Base-by-base conservation (phyloP, 1,140 invertebrate genomes). In the Brachionus rubens region DNA sequence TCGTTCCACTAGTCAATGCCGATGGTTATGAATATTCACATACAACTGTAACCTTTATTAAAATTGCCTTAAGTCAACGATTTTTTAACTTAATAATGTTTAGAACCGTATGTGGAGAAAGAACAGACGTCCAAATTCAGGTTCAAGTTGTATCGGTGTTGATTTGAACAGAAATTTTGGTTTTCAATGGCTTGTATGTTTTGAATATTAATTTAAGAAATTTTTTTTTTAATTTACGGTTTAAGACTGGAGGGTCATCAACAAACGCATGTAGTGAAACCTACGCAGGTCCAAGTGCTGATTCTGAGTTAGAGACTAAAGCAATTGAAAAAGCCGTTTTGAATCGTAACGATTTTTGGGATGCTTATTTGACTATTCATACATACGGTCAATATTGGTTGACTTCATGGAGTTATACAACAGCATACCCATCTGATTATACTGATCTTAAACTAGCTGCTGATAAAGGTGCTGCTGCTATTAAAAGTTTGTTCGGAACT, bases 41-140 rank as follows among this genome's bases (percentile, higher is more conserved):
- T 10, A 26, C 46, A 28, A 54, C 47, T 26, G 47, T 75, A 54
- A 19, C 24, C 33, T 72, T 9, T 50, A 48, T 28, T 47, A 41
- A 68, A 28, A 47, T 33, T 48, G 14, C 6, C 28, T 50, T 41
- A 19, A 21, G 3, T 19, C 16, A 26, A 68, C 10, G 0, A 1
- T 62, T 1, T 36, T 24, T 52, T 52, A 7, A 36, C n/a, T 10
- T 30, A 28, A 56, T 1, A 33, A 43, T 12, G 33, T 36, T 56
- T 33, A 76, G 56, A 41, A 26, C 10, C 72, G 78, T 36, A 70
- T 79, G 72, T 79, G 78, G 78, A 30, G 78, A 14, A 79, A 79
- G 48, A 78, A 62, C 30, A 47, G 77, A 36, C n/a, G 26, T 24
- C 78, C 77, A 70, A 52, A 50, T 30, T 40, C 28, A 1, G 54